Evolutionary conservation across 53 echinoderm and acorn worm species (phyloP).

Genomic region (Henricia sp.): DNA sequence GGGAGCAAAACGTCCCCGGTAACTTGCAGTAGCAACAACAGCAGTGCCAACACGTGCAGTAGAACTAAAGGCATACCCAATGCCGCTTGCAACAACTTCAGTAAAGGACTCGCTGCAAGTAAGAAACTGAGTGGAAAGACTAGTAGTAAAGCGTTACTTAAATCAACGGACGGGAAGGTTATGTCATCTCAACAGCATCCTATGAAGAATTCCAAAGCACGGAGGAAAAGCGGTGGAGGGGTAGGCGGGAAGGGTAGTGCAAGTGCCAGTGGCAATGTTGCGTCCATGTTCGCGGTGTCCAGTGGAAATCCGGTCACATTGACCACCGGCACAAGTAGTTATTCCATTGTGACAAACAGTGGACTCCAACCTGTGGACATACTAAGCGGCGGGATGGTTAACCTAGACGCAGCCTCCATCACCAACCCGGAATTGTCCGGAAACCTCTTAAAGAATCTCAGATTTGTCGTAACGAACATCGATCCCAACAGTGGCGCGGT

Average conservation of each 20-base stretch:
- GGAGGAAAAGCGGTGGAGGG: constrained; percentile 86
- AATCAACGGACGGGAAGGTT: constrained; percentile 63
- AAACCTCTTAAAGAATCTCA: constrained; percentile 74
- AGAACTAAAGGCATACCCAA: constrained; percentile 32
- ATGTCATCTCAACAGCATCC: constrained; percentile 42
- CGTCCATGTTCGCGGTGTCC: constrained; percentile 65
- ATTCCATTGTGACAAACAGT: constrained; percentile 83
- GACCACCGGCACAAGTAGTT: constrained; percentile 55
- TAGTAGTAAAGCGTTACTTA: constrained; percentile 61
- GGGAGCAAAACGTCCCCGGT: constrained; percentile 24
- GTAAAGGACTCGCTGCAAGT: constrained; percentile 47
- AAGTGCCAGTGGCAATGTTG: constrained; percentile 44
- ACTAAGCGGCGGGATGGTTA: constrained; percentile 71
- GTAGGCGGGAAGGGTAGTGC: constrained; percentile 34
- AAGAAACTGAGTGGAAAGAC: constrained; percentile 65
- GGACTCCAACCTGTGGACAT: constrained; percentile 89
- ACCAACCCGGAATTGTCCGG: constrained; percentile 46
- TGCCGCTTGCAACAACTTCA: constrained; percentile 62
- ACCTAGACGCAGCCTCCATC: constrained; percentile 60
- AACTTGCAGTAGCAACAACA: constrained; percentile 7
- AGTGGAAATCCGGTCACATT: constrained; percentile 61
- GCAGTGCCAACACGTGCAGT: background rate
- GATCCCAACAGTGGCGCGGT: constrained; percentile 71
- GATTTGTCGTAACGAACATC: constrained; percentile 97
- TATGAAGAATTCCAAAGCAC: constrained; percentile 74